Percentiles rank a stretch among this genome's conserved stretches.
These are phyloP conservation scores for Euwallacea fornicatus DNA, from an alignment of 1,140 invertebrate species.

Conservation along the genomic window DNA sequence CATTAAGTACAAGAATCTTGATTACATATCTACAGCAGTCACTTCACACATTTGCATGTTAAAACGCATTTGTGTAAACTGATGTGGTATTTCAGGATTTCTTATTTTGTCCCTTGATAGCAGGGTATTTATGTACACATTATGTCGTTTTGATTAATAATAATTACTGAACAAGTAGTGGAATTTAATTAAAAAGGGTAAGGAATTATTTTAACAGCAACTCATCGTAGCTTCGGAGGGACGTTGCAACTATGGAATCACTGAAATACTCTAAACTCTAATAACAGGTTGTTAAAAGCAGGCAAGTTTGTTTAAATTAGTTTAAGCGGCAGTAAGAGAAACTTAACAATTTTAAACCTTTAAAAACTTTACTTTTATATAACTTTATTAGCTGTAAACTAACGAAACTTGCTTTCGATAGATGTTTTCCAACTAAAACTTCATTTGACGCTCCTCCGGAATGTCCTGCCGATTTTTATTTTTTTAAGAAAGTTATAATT, in stretches of 20 bases:
- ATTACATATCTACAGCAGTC: no score
- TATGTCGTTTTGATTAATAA: no score
- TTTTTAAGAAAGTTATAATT: conserved; percentile 19
- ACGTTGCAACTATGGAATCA: not conserved
- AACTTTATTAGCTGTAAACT: conserved; percentile 26
- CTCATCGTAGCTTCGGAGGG: no score
- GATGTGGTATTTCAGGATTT: no score
- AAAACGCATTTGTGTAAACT: no score
- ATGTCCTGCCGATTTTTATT: conserved; percentile 8
- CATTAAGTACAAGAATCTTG: no score
- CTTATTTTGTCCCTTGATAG: no score
- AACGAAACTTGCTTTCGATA: conserved; percentile 15
- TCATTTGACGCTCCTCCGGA: not conserved
- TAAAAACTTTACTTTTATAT: conserved; percentile 23
- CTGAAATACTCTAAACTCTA: conserved; percentile 3
- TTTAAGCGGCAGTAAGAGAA: conserved; percentile 21
- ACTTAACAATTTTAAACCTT: conserved; percentile 22
- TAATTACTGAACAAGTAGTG: no score
- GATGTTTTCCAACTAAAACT: conserved; percentile 18
- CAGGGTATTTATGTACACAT: no score
- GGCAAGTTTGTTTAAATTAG: conserved; percentile 23
- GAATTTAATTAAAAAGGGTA: no score
- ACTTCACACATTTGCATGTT: no score
- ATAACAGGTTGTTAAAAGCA: conserved; percentile 3
- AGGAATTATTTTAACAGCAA: no score